Base-by-base conservation (phyloP, 1,140 invertebrate genomes). In the Halesus radiatus region DNA sequence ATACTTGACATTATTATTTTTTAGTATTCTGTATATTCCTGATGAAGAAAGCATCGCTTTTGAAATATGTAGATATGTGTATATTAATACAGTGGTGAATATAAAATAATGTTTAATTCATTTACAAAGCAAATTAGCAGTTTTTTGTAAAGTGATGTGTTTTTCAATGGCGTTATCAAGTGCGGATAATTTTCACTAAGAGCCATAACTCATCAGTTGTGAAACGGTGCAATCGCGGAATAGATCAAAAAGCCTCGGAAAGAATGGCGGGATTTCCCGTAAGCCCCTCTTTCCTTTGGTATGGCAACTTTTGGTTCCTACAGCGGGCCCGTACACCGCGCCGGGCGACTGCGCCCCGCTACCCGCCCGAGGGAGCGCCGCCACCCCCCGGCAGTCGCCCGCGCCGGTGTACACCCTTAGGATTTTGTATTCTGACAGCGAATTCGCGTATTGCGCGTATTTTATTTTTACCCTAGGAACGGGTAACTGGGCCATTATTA, bases 371-470 rank as follows among this genome's bases (percentile, higher is more conserved):
- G 15, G 29, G 23, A 53, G 29, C 13, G 16, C 26, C 52, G 58
- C 76, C 73, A 10, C 66, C 73, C 23, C 78, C 74, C 23, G 32
- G 52, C 15, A 78, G 75, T 81, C 74, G 74, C 22, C 26, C 15
- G 29, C 29, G 32, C 60, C 20, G 75, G 76, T 79, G 82, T 83
- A 83, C 82, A 81, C 82, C 82, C 82, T 83, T 80, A 84, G 83
- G 83, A 84, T 84, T 84, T 84, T 78, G 83, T 84, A 84, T 84
- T 84, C 83, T 80, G 78, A 84, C 80, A 82, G 80, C 83, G 83
- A 80, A 82, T 81, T 82, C 83, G 83, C 83, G 83, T 84, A 84
- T 84, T 81, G 82, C 80, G 80, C 82, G 82, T 84, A 84, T 84
- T 84, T 84, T 84, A 84, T 84, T 84, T 84, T 84, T 82, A 76